Evolutionary conservation across 2,888 invertebrate species (phyloP).

Genomic region (Caenorhabditis sp.): DNA sequence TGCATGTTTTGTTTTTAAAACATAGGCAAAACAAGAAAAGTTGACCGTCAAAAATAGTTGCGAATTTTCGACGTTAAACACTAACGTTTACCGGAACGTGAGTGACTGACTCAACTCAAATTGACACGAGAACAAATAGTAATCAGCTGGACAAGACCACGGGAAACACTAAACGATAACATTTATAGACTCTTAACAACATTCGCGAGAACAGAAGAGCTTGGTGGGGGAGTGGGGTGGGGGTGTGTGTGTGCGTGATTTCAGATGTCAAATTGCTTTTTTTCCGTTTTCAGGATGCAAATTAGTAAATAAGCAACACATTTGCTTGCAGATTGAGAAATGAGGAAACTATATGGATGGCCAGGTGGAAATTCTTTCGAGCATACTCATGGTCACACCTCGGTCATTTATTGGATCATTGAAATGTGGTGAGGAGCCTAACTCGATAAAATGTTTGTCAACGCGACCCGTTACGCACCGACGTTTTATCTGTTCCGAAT

Average conservation of each 20-base stretch:
- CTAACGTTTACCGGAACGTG: constrained; percentile 26
- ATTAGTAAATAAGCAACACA: constrained; percentile 19
- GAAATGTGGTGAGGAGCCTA: not conserved
- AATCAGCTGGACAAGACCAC: constrained; percentile 35
- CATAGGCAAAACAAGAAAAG: not conserved
- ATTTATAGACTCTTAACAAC: not conserved
- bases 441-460: constrained; percentile 33
- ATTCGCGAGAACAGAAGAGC: not conserved
- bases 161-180: not conserved
- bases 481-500: no score
- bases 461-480: constrained; percentile 14
- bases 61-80: no score
- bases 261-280: no score
- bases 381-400: no score
- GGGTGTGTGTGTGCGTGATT: constrained; percentile 9
- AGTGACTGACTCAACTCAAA: constrained; percentile 30
- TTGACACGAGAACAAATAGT: constrained; percentile 51
- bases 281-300: no score
- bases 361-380: constrained; percentile 2
- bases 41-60: not conserved
- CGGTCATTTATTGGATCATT: no score
- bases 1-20: not conserved
- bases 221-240: constrained; percentile 16
- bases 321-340: constrained; percentile 28
- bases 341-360: constrained; percentile 20